Evolutionary conservation across 2,797 vertebrate species (phyloP), one percentile per base, ranked within the genome.

Genomic region (Alca torda): DNA sequence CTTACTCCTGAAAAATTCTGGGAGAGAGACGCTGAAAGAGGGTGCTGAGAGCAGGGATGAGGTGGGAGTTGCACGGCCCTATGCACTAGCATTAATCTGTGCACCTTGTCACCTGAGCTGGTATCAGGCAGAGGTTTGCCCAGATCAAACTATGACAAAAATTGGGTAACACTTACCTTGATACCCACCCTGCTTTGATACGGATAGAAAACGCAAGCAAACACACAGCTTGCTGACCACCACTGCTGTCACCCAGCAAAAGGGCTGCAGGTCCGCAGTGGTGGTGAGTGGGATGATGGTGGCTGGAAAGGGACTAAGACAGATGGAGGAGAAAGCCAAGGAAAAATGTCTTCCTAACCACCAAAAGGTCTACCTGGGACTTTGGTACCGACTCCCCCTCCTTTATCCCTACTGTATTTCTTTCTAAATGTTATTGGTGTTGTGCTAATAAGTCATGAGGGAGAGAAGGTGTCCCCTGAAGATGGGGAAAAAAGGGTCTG

Each of bases 71-170:
- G 26, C 16, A 41, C 5, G 11, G 17, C 18, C 24, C 48, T 50
- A 0, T 4, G 26, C 30, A 31, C 6, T 16, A 6, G 16, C 0
- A 0, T 20, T 60, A 37, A 8, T 35, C 16, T n/a, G 6, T 41
- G 21, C 33, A 53, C 6, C 2, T 1, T 46, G 57, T 23, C 84
- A 82, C 16, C 61, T 81, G 43, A 59, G 35, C 26, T 48, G 51
- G 10, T 31, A 54, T 16, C 0, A 0, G 48, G 20, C 28, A 65
- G 31, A 12, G 24, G 11, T 8, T 61, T 69, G 35, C 72, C 82
- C 10, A 54, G 51, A 51, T 54, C 51, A 24, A 39, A 35, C 28
- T 16, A 31, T 6, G 35, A 31, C 35, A 84, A 63, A n/a, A 74
- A 84, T 1, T 45, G 37, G 33, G n/a, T 41, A 73, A 74, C 26